Evolutionary conservation across 2,888 invertebrate genomes (phyloP).

Genomic region (Drosophila borealis): DNA sequence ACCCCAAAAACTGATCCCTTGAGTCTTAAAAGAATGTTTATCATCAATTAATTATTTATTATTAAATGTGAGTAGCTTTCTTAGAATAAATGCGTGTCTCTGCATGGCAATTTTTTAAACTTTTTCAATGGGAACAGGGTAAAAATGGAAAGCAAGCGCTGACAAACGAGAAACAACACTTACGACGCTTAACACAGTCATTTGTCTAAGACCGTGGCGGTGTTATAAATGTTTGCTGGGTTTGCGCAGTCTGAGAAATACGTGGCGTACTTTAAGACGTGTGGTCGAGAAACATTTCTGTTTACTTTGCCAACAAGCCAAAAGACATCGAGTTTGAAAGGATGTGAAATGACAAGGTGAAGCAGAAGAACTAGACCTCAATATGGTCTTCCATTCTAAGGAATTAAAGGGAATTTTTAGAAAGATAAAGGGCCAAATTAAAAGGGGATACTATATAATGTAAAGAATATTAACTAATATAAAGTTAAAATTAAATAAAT

Average conservation of each 20-base stretch:
- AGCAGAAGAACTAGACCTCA: too few species aligned
- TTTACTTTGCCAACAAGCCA: slow-evolving; percentile 63
- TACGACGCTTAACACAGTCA: slow-evolving; percentile 56
- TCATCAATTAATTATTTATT: too few species aligned
- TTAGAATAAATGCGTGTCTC: too few species aligned
- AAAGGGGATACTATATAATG: too few species aligned
- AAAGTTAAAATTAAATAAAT: too few species aligned
- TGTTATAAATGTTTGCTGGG: slow-evolving; percentile 62
- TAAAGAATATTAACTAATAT: too few species aligned
- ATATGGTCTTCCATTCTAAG: too few species aligned
- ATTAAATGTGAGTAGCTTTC: too few species aligned
- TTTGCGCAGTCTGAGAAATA: slow-evolving; percentile 48
- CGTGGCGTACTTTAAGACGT: slow-evolving; percentile 57
- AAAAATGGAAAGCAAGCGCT: slow-evolving; percentile 2
- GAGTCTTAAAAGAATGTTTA: too few species aligned
- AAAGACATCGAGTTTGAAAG: slow-evolving; percentile 5
- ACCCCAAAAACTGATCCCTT: too few species aligned
- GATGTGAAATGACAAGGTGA: not conserved
- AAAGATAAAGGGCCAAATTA: too few species aligned
- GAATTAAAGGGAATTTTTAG: too few species aligned
- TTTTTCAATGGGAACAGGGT: not conserved
- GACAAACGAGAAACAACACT: slow-evolving; percentile 48
- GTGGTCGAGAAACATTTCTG: slow-evolving; percentile 56
- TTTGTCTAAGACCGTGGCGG: slow-evolving; percentile 52
- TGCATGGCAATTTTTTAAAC: not conserved